Conservation (phyloP, 2,113 vertebrate species). For the Ciconia maguari region DNA sequence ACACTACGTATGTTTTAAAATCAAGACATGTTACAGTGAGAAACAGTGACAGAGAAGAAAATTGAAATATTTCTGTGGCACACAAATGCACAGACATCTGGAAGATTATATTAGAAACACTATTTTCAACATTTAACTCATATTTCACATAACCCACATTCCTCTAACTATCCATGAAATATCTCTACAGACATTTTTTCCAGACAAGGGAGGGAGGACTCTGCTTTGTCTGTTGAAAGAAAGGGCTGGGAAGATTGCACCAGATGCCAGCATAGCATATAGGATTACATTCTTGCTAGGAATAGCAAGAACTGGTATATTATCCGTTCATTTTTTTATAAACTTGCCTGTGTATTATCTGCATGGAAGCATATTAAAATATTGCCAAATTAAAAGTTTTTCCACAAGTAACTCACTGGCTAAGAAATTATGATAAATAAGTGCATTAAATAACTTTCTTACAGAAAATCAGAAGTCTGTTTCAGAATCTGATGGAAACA, state of each 20-base stretch:
- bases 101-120: not conserved
- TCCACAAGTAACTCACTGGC: not conserved
- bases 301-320: not conserved
- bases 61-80: not conserved
- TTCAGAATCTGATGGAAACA: not conserved
- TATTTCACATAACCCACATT: not conserved
- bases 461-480: not conserved
- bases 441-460: not conserved
- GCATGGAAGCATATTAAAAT: not conserved
- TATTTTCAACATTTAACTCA: not conserved
- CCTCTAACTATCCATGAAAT: not conserved
- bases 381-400: not conserved
- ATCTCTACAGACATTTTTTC: not conserved
- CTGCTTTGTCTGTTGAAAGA: not conserved
- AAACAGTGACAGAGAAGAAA: not conserved
- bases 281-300: not conserved
- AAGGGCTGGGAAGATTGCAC: not conserved
- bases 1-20: not conserved
- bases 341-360: not conserved
- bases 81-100: not conserved
- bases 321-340: not conserved
- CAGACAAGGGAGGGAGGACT: not conserved
- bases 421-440: not conserved
- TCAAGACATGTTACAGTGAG: not conserved
- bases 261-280: not conserved